Base-by-base conservation (phyloP, 2,797 vertebrate species). In the Sphenodon punctatus region DNA sequence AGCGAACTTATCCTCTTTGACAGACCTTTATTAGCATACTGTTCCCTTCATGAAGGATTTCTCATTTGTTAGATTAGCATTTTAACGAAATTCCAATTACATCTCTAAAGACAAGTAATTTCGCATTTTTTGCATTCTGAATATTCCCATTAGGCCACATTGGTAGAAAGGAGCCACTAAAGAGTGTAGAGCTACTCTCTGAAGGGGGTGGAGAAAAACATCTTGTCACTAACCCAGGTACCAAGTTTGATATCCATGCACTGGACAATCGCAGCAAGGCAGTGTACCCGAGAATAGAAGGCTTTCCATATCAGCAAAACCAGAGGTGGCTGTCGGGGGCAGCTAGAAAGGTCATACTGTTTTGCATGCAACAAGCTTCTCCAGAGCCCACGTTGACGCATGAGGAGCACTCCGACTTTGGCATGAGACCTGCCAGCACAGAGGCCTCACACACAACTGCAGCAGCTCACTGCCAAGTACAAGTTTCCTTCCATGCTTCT, bases 11-110 rank as follows among this genome's bases (percentile, higher is more conserved):
- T 75, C 84, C 30, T 92, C 89, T 95, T 92, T 89, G 86, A 94
- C 92, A 95, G 89, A 90, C 90, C 91, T 96, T 96, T 96, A 96
- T 96, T 96, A 95, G 94, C 94, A 93, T 92, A 94, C 89, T 90
- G 88, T 90, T 93, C 91, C 90, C 90, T 92, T 86, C 87, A 84
- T 82, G 92, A 93, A 93, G 90, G 91, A 90, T 80, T 83, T 94
- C 88, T 58, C 1, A 78, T 90, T 88, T 70, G 38, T 46, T 91
- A 89, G 87, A 89, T 92, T 93, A 88, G 88, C 84, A 79, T 93
- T 90, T 86, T 84, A 92, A 93, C 86, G 59, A 89, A 93, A 93
- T 85, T 94, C 91, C 93, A 91, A 93, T 95, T 91, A 86, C 83
- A 92, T 84, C 92, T 86, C 82, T 85, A 86, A 88, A 88, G 89